Conservation (phyloP, 2,113 vertebrate genomes). For the Actinemys pallida region DNA sequence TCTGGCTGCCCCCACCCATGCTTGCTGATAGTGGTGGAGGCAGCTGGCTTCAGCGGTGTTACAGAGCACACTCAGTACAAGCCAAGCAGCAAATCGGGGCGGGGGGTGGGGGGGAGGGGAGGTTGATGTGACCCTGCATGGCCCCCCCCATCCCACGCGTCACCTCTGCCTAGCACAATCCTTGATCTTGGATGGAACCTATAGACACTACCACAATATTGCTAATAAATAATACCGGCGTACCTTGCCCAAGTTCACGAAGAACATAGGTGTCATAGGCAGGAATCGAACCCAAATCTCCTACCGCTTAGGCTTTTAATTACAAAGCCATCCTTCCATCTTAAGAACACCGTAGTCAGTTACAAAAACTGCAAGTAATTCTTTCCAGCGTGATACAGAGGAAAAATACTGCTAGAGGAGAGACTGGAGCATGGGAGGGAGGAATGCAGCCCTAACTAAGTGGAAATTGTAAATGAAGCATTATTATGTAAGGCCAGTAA, state of each 20-base stretch:
- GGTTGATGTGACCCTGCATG: too few species aligned
- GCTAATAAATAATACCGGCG: not conserved
- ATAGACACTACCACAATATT: not conserved
- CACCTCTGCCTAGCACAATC: not conserved
- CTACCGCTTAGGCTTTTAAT: not conserved
- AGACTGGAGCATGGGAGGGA: not conserved
- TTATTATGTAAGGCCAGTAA: constrained; percentile 67
- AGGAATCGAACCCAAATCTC: not conserved
- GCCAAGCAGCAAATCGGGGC: too few species aligned
- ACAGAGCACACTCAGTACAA: too few species aligned
- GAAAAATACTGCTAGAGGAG: not conserved
- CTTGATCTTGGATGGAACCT: not conserved
- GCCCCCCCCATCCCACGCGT: too few species aligned
- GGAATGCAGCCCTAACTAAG: not conserved
- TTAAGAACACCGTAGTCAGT: not conserved
- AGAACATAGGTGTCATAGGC: not conserved
- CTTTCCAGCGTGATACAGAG: not conserved
- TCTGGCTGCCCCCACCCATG: too few species aligned
- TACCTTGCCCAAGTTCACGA: not conserved
- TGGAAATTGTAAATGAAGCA: constrained; percentile 59
- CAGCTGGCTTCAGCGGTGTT: too few species aligned
- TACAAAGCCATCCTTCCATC: not conserved
- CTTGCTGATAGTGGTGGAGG: too few species aligned
- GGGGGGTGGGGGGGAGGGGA: too few species aligned
- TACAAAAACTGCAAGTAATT: not conserved